phyloP scores from a whole-genome alignment of 64 coral and sea anemone species.

The Astreopora myriophthalma region DNA sequence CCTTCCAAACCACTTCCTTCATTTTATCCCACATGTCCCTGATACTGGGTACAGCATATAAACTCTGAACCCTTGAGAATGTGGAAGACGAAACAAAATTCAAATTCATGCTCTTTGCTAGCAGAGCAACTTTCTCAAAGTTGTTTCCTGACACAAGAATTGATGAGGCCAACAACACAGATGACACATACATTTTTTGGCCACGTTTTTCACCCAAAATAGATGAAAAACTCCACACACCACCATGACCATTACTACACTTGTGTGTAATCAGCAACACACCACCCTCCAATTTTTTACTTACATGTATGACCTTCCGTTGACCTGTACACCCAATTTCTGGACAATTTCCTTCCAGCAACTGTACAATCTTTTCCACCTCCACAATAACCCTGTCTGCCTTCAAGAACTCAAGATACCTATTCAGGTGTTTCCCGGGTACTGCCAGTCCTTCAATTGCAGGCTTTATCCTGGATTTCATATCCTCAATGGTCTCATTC shows the following conservation, averaged over 20 bases:
- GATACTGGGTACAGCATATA: conserved; percentile 29
- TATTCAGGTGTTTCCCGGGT: neutral
- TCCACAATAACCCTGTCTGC: conserved; percentile 30
- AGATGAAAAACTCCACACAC: conserved; percentile 19
- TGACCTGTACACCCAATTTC: neutral
- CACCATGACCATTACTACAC: conserved; percentile 38
- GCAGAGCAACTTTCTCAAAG: conserved; percentile 44
- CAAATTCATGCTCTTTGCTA: conserved; percentile 32
- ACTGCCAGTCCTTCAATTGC: neutral
- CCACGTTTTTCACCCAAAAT: neutral
- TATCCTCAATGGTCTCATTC: neutral
- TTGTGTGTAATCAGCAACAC: conserved; percentile 12
- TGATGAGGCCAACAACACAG: conserved; percentile 24
- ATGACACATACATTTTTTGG: conserved; percentile 19
- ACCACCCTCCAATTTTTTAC: neutral
- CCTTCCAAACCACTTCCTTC: neutral
- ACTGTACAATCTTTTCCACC: conserved; percentile 10
- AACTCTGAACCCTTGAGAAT: conserved; percentile 38
- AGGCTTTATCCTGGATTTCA: neutral
- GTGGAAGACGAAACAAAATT: conserved; percentile 45
- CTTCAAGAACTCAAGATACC: neutral
- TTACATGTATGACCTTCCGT: neutral
- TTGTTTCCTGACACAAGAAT: conserved; percentile 55
- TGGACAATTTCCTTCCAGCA: conserved; percentile 16
- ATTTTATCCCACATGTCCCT: neutral